Evolutionary conservation across 2,888 invertebrate species (phyloP), one percentile per base, ranked within the genome.

Genomic region (Drosophila borealis): DNA sequence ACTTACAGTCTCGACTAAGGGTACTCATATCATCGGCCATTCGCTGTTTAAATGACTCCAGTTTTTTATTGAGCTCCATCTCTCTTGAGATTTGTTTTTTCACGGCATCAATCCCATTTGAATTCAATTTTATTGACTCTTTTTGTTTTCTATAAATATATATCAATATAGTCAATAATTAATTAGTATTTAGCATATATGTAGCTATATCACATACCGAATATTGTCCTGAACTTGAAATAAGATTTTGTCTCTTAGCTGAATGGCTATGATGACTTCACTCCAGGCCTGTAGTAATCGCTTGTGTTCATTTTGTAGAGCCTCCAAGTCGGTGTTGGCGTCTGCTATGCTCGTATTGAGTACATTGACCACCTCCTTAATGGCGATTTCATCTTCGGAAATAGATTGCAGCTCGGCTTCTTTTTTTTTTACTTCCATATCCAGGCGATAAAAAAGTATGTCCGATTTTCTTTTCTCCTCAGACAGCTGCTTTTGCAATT

Each of bases 251-350:
- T 96, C 96, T 21, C 96, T 92, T 64, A 95, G 94, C 21, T 94
- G 93, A 69, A 96, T 95, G 63, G 95, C 95, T 11, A 95, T 93
- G 3, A 97, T 93, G 42, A 96, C 95, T 13, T 95, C 94, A 88
- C 95, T 95, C 96, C 96, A 97, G 6, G 96, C 93, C 80, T 94
- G 94, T 71, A 95, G 93, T 17, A 96, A 92, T 4, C 95, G 94
- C 41, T 94, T 94, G 70, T 96, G 95, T 80, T 96, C 96, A 50
- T 94, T 92, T 80, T 95, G 95, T 51, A 96, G 89, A 21, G 94
- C 95, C 88, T 96, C 95, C 21, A 96, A 92, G 86, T 96, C 96
- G 0, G 95, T 94, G 68, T 95, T 95, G n/a, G 95, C 95, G 70
- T 95, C 94, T 0, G 95, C 94, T 33, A 96, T 94, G 90, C 95